Evolutionary conservation across 1,140 invertebrate species (phyloP), one percentile per base, ranked within the genome.

Genomic region (Penaeus vannamei): DNA sequence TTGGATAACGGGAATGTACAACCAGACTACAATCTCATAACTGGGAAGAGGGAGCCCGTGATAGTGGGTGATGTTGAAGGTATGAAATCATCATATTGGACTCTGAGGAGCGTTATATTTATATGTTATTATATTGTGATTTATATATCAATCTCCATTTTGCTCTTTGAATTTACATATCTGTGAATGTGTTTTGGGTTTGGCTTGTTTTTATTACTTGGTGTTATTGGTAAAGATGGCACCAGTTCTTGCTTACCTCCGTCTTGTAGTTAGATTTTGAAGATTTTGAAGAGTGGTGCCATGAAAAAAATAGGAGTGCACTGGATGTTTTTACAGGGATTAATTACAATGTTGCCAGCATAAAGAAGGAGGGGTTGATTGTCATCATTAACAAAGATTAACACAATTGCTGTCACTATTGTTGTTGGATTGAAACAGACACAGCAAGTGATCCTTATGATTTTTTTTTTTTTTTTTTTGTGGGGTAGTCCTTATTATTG

Each of bases 31-130:
- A 86, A 92, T 36, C 64, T 64, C 32, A 62, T 29, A 20, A 84
- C 82, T 53, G 85, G 89, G n/a, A 77, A 84, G 22, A 20, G 62
- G 19, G 86, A 91, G 19, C 42, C 82, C 4, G 29, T 88, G 23
- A 60, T 64, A 42, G 42, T 81, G 20, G 86, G 64, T 10, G 66
- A 79, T n/a, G 77, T 61, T 0, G n/a, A 87, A 29, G 59, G 77
- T 66, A n/a, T 4, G 36, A 42, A 42, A 5, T 42, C 26, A 17
- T 46, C 29, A 59, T 29, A 12, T n/a, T 62, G 77, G 36, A 22
- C 29, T 20, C n/a, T 23, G 29, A n/a, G 79, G 76, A 77, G 46
- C 76, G n/a, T 29, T 22, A 42, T 72, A 32, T 22, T 76, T 5
- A 77, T n/a, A 59, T 53, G 14, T 53, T 53, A 53, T 53, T 12